These are phyloP conservation scores for Gallinago undulata DNA, from an alignment of 2,113 vertebrate genomes.

Conservation along the genomic window DNA sequence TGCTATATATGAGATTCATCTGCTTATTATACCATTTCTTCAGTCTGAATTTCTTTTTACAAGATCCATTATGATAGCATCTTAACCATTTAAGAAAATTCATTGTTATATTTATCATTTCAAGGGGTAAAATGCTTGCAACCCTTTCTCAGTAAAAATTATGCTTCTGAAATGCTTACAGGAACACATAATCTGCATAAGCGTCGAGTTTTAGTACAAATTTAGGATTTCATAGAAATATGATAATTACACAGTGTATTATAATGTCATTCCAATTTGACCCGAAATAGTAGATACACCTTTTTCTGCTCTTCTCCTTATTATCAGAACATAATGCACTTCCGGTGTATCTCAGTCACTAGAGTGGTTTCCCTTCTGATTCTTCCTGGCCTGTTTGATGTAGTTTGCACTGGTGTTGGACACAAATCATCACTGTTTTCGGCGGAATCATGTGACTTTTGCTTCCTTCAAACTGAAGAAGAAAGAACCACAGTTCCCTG, in stretches of 20 bases:
- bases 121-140: not conserved
- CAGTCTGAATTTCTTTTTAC: not conserved
- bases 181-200: not conserved
- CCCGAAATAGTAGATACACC: not conserved
- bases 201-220: not conserved
- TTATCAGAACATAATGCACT: too few species aligned
- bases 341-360: not conserved
- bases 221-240: not conserved
- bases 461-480: not conserved
- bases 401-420: not conserved
- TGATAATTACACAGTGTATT: not conserved
- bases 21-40: not conserved
- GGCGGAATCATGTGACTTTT: not conserved
- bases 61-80: not conserved
- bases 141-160: not conserved
- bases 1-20: not conserved
- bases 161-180: not conserved
- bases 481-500: not conserved
- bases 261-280: not conserved
- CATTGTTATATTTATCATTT: not conserved
- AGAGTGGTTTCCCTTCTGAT: not conserved
- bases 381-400: not conserved
- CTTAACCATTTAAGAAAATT: not conserved
- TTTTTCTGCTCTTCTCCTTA: too few species aligned
- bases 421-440: not conserved